Conservation (phyloP, 2,888 invertebrate species). For the Hyposoter dolosus region DNA sequence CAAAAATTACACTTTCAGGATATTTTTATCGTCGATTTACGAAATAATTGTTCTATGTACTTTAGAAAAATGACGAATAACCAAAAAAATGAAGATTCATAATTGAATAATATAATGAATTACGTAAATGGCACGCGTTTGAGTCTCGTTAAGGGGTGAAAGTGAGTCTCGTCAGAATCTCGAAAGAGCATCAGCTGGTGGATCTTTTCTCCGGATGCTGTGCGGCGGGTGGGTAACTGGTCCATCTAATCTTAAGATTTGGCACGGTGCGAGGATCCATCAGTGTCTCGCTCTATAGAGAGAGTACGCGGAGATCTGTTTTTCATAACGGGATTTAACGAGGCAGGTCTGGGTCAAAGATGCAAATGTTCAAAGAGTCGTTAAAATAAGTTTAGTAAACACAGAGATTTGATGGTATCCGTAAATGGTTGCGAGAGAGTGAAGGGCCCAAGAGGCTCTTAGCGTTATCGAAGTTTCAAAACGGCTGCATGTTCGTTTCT, state of each 20-base stretch:
- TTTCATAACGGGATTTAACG: constrained; percentile 78
- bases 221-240: neutral
- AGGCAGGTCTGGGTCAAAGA: constrained; percentile 78
- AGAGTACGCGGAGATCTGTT: constrained; percentile 73
- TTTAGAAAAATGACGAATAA: no score
- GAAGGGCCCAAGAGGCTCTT: constrained; percentile 73
- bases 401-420: constrained; percentile 3
- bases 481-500: constrained; percentile 21
- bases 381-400: constrained; percentile 69
- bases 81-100: neutral
- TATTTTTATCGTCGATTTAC: neutral
- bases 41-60: no score
- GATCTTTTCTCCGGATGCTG: no score
- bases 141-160: no score
- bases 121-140: no score
- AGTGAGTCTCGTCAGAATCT: no score
- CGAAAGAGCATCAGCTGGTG: no score
- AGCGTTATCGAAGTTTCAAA: constrained; percentile 78
- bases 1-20: neutral
- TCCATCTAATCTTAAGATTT: constrained; percentile 31
- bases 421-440: neutral
- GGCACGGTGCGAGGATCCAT: constrained; percentile 31
- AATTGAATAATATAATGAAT: no score
- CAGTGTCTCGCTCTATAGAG: neutral
- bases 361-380: constrained; percentile 80